phyloP scores from a whole-genome alignment of 2,113 vertebrate genomes.

The Cavia porcellus region DNA sequence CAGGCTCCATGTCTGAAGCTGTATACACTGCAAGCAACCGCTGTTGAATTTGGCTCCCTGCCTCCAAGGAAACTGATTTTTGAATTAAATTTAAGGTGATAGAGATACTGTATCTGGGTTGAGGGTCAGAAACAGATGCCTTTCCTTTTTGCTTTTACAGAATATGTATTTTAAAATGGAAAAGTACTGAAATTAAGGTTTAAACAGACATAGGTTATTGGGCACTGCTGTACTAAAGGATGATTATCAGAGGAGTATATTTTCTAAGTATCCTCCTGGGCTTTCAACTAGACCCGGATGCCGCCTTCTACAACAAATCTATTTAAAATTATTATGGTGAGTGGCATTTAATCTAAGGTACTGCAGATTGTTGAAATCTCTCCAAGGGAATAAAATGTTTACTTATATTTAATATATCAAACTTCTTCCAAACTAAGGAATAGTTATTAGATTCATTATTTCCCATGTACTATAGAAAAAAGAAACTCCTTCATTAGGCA shows the following conservation, averaged over 20 bases:
- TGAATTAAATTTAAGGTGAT: slow-evolving; percentile 67
- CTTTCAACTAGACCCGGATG: background rate
- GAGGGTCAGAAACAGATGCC: slow-evolving; percentile 61
- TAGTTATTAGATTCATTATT: background rate
- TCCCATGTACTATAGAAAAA: background rate
- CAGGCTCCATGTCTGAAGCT: background rate
- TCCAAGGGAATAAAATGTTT: background rate
- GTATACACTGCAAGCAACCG: background rate
- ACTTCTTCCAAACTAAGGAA: slow-evolving; percentile 20
- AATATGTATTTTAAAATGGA: slow-evolving; percentile 45
- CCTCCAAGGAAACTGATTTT: slow-evolving; percentile 24
- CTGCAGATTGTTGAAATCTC: background rate
- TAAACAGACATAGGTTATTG: background rate
- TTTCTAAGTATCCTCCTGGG: background rate
- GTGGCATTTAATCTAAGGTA: background rate
- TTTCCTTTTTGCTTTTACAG: slow-evolving; percentile 48
- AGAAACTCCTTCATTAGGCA: background rate
- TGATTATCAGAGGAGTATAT: background rate
- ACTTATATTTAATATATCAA: background rate
- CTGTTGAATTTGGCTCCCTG: slow-evolving; percentile 6
- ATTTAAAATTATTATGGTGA: background rate
- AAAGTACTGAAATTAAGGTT: slow-evolving; percentile 11
- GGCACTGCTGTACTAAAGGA: background rate
- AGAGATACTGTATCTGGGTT: slow-evolving; percentile 68
- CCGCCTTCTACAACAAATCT: background rate